Evolutionary conservation across 2,888 invertebrate species (phyloP).

Genomic region (Parelbella ahira): DNA sequence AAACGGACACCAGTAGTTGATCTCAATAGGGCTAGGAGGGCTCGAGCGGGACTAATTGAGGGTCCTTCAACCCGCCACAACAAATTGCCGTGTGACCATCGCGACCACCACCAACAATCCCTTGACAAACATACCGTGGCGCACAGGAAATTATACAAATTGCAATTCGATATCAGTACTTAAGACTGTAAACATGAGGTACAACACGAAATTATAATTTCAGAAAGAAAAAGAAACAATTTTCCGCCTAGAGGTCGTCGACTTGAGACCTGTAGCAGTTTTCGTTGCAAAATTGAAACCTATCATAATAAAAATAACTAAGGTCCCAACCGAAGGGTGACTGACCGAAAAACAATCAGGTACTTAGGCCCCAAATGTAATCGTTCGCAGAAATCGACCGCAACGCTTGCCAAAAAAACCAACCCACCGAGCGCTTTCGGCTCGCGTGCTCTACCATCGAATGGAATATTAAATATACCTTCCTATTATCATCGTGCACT

Average conservation of each 20-base stretch:
- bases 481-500: constrained; percentile 60
- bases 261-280: constrained; percentile 53
- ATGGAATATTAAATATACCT: constrained; percentile 54
- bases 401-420: constrained; percentile 63
- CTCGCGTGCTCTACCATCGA: constrained; percentile 44
- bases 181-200: too few relatives aligned
- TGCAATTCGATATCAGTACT: too few relatives aligned
- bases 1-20: constrained; percentile 48
- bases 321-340: constrained; percentile 50
- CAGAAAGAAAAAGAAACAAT: too few relatives aligned
- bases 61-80: constrained; percentile 54
- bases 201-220: too few relatives aligned
- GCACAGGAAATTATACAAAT: too few relatives aligned
- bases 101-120: too few relatives aligned
- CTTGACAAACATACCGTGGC: too few relatives aligned
- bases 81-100: constrained; percentile 39
- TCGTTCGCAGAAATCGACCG: constrained; percentile 69
- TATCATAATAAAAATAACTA: constrained; percentile 54
- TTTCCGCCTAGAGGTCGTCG: too few relatives aligned
- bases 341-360: constrained; percentile 74
- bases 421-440: constrained; percentile 43
- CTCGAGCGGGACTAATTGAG: constrained; percentile 50
- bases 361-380: constrained; percentile 70
- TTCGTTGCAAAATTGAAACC: constrained; percentile 47
- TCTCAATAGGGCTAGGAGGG: constrained; percentile 61